phyloP scores from a whole-genome alignment of 2,888 invertebrate species.

The Polymixis lichenea region DNA sequence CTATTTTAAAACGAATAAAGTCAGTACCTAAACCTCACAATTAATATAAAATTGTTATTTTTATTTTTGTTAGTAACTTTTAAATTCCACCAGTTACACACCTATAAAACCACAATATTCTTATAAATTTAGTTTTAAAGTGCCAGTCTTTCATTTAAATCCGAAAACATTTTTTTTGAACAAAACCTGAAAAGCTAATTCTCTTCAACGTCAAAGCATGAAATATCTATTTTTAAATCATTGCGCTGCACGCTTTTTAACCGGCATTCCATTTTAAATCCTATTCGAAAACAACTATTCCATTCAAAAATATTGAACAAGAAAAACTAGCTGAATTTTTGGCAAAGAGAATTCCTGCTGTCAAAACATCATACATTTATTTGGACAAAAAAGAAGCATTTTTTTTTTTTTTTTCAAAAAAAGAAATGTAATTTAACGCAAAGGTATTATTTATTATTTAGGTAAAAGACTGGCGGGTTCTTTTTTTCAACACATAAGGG shows the following conservation, averaged over 20 bases:
- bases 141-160: neutral
- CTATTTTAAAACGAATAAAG: neutral
- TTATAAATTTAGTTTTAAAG: neutral
- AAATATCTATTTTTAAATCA: neutral
- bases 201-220: conserved; percentile 12
- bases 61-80: neutral
- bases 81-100: too few relatives aligned
- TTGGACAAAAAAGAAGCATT: conserved; percentile 3
- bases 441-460: too few relatives aligned
- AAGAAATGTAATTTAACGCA: neutral
- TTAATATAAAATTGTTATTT: neutral
- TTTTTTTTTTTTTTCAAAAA: conserved; percentile 29
- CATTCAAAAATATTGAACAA: neutral
- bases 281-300: conserved; percentile 5
- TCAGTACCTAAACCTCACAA: neutral
- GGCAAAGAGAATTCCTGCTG: neutral
- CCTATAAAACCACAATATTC: neutral
- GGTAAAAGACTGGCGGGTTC: neutral
- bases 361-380: neutral
- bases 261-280: neutral
- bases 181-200: neutral
- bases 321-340: neutral
- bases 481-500: conserved; percentile 6
- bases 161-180: neutral
- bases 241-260: neutral